Base-by-base conservation (phyloP, 2,113 vertebrate species). In the Naja naja region DNA sequence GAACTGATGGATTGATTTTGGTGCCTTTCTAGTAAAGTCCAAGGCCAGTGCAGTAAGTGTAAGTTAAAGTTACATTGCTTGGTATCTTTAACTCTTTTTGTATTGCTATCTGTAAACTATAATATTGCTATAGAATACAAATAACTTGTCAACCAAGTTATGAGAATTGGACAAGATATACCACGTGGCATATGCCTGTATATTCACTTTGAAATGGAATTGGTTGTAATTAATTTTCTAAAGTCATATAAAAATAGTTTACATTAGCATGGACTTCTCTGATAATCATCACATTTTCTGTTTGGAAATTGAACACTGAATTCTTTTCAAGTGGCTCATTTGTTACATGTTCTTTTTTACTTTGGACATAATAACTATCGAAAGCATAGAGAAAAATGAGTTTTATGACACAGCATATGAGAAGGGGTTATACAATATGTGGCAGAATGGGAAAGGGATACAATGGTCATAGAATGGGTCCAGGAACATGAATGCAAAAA, bases 1-100 rank as follows among this genome's bases (percentile, higher is more conserved):
- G 98, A 99, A 98, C 98, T 98, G 98, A 98, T 98, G 98, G 98
- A 99, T 98, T 99, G 98, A 99, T 99, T 98, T 98, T 98, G 98
- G 98, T 98, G 98, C 98, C 98, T 93, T 98, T 98, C 98, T 99
- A 98, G 97, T 98, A 97, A 98, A 98, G 98, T 99, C 98, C 98
- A 99, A 99, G 98, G 98, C 98, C 97, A 95, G 87, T 96, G 98
- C 98, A 97, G 97, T 98, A 98, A 98, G 97, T 97, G 97, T 97
- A 98, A 98, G 98, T 98, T 97, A 97, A 18, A 97, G 97, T 97
- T 95, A 96, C 96, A 60, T 97, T 97, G 97, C 95, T 97, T 97
- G 64, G 92, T 94, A 94, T 95, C 95, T 97, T 97, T 95, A 98
- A 96, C 96, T 95, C 94, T 96, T 97, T 97, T 95, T 96, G 97